phyloP scores from a whole-genome alignment of 2,113 vertebrate species.

The Pteronura brasiliensis region DNA sequence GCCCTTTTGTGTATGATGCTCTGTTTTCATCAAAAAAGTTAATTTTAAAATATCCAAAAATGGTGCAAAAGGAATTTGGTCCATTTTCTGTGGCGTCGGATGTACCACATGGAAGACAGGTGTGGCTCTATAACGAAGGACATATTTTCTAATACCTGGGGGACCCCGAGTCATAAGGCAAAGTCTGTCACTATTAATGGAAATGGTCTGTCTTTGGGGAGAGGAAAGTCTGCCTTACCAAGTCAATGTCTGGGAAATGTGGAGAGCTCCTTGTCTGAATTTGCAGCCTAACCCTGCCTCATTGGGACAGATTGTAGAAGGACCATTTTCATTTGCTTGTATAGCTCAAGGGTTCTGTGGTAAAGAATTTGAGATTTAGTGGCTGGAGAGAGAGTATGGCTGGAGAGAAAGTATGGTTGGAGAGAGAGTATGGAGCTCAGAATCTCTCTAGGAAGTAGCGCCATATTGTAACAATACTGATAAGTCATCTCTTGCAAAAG shows the following conservation, averaged over 20 bases:
- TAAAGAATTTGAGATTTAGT: not conserved
- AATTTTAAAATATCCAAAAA: not conserved
- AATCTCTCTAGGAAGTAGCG: fast-evolving
- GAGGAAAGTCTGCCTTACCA: not conserved
- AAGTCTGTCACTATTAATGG: not conserved
- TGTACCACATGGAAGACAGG: not conserved
- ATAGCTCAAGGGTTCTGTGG: not conserved
- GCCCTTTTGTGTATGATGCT: not conserved
- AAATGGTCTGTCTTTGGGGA: not conserved
- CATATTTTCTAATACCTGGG: not conserved
- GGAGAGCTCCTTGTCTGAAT: fast-evolving
- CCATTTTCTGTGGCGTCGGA: fast-evolving
- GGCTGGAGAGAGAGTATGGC: not conserved
- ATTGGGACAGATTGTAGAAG: too few relatives aligned
- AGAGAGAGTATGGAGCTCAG: fast-evolving
- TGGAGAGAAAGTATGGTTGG: not conserved
- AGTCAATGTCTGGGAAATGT: too few relatives aligned
- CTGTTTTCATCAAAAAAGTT: not conserved
- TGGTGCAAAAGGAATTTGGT: not conserved
- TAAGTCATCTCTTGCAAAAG: not conserved
- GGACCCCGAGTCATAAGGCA: not conserved
- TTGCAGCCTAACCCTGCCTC: not conserved
- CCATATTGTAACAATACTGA: too few relatives aligned
- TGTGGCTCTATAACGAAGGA: not conserved
- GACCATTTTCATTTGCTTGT: not conserved